These are phyloP conservation scores for Andrena haemorrhoa DNA, from an alignment of 2,888 invertebrate genomes.

Conservation along the genomic window DNA sequence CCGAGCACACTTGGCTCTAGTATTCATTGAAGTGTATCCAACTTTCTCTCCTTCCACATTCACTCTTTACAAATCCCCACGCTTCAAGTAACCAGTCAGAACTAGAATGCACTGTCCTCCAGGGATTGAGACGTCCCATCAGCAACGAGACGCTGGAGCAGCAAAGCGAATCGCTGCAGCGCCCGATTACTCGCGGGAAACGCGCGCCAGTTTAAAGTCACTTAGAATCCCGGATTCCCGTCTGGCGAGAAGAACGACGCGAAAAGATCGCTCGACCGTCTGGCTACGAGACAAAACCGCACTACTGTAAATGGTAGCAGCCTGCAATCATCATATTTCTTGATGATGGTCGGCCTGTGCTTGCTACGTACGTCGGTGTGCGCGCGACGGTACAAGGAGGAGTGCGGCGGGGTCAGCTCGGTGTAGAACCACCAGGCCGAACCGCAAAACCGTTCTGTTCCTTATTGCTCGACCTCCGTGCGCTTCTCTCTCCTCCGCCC, in stretches of 20 bases:
- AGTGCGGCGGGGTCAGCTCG: conserved; percentile 56
- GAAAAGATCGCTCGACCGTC: conserved; percentile 47
- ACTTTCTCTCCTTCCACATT: too few relatives aligned
- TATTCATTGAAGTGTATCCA: too few relatives aligned
- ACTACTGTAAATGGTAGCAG: conserved; percentile 84
- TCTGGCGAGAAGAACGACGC: conserved; percentile 39
- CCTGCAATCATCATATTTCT: conserved; percentile 83
- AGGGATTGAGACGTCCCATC: conserved; percentile 27
- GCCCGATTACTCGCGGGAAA: conserved; percentile 42
- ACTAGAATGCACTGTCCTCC: too few relatives aligned
- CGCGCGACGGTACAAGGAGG: conserved; percentile 48
- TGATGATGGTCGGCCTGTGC: conserved; percentile 75
- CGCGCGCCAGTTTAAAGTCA: conserved; percentile 53
- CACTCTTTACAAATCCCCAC: too few relatives aligned
- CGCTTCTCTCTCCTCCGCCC: conserved; percentile 59
- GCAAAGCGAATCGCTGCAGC: conserved; percentile 29
- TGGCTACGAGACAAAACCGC: conserved; percentile 76
- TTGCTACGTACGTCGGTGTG: conserved; percentile 50
- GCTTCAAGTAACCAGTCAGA: neutral
- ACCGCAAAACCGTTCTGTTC: conserved; percentile 82
- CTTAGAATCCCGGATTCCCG: conserved; percentile 52
- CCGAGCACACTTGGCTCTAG: too few relatives aligned
- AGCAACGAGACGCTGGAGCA: conserved; percentile 5
- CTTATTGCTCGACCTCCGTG: conserved; percentile 80
- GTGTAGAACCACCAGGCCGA: conserved; percentile 68